Evolutionary conservation across 2,113 vertebrate genomes (phyloP).

Genomic region (Sitta europaea): DNA sequence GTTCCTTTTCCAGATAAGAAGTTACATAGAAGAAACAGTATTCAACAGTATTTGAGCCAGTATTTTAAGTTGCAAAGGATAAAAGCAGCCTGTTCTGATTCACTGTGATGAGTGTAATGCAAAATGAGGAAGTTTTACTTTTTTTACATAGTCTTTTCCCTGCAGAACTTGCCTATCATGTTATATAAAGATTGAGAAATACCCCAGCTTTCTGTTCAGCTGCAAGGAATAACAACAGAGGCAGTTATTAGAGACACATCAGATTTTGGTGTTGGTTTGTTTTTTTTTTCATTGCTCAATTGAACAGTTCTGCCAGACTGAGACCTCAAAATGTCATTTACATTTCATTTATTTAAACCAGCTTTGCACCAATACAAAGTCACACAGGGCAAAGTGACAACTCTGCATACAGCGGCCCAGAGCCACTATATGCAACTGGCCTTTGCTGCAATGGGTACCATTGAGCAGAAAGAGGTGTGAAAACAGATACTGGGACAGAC

Average conservation of each 20-base stretch:
- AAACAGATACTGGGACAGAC: background rate
- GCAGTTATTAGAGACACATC: background rate
- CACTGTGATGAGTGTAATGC: background rate
- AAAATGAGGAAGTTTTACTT: background rate
- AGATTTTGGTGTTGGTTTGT: background rate
- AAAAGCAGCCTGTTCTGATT: background rate
- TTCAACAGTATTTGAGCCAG: background rate
- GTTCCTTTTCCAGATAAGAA: background rate
- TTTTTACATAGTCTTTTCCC: background rate
- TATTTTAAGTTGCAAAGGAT: background rate
- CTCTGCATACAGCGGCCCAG: rapidly evolving
- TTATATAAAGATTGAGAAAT: background rate
- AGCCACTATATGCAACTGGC: background rate
- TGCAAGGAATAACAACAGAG: background rate
- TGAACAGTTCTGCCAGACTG: background rate
- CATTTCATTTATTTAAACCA: background rate
- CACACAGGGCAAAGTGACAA: background rate
- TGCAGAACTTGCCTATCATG: background rate
- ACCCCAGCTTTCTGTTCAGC: background rate
- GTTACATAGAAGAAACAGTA: background rate
- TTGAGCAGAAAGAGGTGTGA: background rate
- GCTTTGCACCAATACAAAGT: background rate
- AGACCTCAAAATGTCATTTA: background rate
- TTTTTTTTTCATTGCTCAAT: rapidly evolving
- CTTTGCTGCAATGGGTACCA: background rate